Conservation (phyloP, 2,797 vertebrate species). For the Sebastes vulpes region DNA sequence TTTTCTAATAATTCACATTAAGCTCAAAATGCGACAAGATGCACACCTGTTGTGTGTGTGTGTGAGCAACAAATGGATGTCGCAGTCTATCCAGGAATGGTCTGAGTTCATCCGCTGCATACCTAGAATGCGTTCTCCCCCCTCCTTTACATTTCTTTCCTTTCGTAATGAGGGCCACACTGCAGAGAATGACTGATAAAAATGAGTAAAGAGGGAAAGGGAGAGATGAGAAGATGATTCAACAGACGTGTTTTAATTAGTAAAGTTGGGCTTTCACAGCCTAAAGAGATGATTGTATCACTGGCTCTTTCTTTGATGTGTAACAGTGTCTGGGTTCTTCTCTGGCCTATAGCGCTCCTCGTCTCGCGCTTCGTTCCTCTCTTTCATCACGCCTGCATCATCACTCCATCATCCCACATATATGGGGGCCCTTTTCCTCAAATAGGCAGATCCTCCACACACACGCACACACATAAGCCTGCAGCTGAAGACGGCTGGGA, state of each 20-base stretch:
- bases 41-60: slow-evolving; percentile 66
- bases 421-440: slow-evolving; percentile 19
- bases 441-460: slow-evolving; percentile 8
- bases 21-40: not conserved
- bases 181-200: slow-evolving; percentile 51
- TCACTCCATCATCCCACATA: slow-evolving; percentile 44
- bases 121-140: slow-evolving; percentile 19
- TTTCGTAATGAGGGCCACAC: slow-evolving; percentile 41
- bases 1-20: slow-evolving; percentile 43
- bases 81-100: slow-evolving; percentile 24
- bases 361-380: slow-evolving; percentile 48
- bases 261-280: slow-evolving; percentile 68
- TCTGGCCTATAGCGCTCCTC: slow-evolving; percentile 54
- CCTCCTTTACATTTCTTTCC: not conserved
- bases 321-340: slow-evolving; percentile 70
- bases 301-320: slow-evolving; percentile 79
- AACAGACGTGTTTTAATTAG: slow-evolving; percentile 79
- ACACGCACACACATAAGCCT: slow-evolving; percentile 13
- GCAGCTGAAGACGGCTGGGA: slow-evolving; percentile 14
- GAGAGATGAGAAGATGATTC: slow-evolving; percentile 64
- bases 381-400: slow-evolving; percentile 65
- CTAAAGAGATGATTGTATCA: slow-evolving; percentile 74
- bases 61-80: slow-evolving; percentile 55
- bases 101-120: slow-evolving; percentile 18
- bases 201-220: slow-evolving; percentile 36